A percentile compares a stretch with the other conserved stretches of the same genome.
These are phyloP conservation scores for Enteromius trimaculatus DNA, from an alignment of 2,797 vertebrate genomes.

Conservation along the genomic window DNA sequence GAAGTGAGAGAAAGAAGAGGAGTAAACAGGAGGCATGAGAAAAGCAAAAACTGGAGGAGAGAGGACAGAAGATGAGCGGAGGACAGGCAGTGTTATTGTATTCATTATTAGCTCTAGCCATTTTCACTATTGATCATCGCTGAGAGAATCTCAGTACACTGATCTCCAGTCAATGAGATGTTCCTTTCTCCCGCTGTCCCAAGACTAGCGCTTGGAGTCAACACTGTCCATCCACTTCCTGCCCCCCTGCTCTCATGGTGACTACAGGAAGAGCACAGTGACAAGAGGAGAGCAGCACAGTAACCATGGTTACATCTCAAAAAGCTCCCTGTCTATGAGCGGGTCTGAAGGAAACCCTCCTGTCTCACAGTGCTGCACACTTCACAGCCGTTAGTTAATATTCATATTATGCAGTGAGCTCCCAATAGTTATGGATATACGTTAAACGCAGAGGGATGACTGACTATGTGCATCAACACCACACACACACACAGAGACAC, in stretches of 20 bases:
- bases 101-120: neutral
- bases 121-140: neutral
- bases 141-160: neutral
- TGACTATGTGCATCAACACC: slow-evolving; percentile 23
- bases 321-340: slow-evolving; percentile 47
- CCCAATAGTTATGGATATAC: slow-evolving; percentile 6
- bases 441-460: slow-evolving; percentile 2
- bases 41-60: neutral
- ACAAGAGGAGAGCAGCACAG: slow-evolving; percentile 26
- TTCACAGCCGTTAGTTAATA: slow-evolving; percentile 22
- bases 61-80: slow-evolving; percentile 29
- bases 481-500: slow-evolving; percentile 38
- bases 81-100: neutral
- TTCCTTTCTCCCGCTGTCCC: neutral
- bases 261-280: slow-evolving; percentile 40
- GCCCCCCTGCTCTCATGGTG: slow-evolving; percentile 46
- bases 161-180: neutral
- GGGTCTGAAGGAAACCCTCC: slow-evolving; percentile 47
- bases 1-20: neutral
- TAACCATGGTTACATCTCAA: slow-evolving; percentile 59
- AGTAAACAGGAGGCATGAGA: neutral
- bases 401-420: neutral
- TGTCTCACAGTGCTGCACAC: slow-evolving; percentile 34
- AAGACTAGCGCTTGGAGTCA: slow-evolving; percentile 28
- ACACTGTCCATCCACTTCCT: slow-evolving; percentile 35